Percentiles rank a stretch among this genome's conserved stretches.
Evolutionary conservation across 92 coral and sea anemone genomes (phyloP).

Genomic region (Zoanthus gigantus): DNA sequence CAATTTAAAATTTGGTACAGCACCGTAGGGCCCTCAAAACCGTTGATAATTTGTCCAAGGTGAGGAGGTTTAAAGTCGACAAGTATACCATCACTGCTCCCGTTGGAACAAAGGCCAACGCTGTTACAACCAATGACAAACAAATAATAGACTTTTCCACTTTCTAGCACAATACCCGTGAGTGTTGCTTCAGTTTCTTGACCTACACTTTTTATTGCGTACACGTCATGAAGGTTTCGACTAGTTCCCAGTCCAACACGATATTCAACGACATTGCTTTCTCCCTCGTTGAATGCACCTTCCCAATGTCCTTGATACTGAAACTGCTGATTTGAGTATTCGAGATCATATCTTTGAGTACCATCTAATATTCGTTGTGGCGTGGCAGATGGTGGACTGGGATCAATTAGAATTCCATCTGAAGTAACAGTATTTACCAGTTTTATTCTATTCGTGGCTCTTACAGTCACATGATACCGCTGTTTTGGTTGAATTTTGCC

Average conservation of each 20-base stretch:
- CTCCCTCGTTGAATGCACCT: conserved; percentile 92
- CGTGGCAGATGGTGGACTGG: conserved; percentile 85
- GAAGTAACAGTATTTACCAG: conserved; percentile 73
- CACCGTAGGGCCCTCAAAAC: conserved; percentile 80
- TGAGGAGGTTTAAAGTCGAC: conserved; percentile 94
- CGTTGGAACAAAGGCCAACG: conserved; percentile 93
- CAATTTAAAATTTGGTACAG: conserved; percentile 87
- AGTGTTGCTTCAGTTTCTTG: conserved; percentile 65
- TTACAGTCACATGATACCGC: conserved; percentile 91
- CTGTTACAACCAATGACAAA: conserved; percentile 91
- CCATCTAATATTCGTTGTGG: conserved; percentile 88
- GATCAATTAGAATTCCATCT: conserved; percentile 91
- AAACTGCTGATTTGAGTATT: conserved; percentile 78
- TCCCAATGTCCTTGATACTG: conserved; percentile 94
- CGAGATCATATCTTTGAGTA: conserved; percentile 71
- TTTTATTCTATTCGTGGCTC: conserved; percentile 82
- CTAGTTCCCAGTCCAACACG: conserved; percentile 85
- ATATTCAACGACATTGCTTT: conserved; percentile 88
- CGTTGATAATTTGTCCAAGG: conserved; percentile 82
- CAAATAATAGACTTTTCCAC: conserved; percentile 84
- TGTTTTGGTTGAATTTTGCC: conserved; percentile 67
- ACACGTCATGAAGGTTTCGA: conserved; percentile 74
- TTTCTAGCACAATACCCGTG: conserved; percentile 72
- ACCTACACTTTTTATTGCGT: conserved; percentile 69
- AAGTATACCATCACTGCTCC: conserved; percentile 93